A percentile compares a stretch with the other conserved stretches of the same genome.
Conservation (phyloP, 1,140 invertebrate species). For the Ganaspis sp. region DNA sequence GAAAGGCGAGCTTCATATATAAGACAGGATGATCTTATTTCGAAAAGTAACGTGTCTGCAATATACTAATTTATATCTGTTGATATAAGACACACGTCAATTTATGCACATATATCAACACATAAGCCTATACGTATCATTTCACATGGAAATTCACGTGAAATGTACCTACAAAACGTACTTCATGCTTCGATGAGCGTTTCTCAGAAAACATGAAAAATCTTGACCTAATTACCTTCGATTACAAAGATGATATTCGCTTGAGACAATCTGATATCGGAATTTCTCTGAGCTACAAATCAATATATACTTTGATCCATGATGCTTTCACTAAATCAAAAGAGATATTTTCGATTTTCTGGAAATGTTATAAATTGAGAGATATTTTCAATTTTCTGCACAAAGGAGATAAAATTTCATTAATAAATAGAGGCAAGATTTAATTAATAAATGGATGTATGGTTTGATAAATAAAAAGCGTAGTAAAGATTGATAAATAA, state of each 20-base stretch:
- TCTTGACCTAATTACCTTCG: not conserved
- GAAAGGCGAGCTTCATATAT: conserved; percentile 48
- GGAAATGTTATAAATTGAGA: conserved; percentile 57
- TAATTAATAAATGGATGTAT: no score
- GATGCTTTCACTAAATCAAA: conserved; percentile 44
- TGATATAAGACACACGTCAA: not conserved
- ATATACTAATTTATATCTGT: no score
- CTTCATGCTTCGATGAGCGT: not conserved
- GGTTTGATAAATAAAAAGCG: no score
- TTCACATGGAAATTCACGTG: not conserved
- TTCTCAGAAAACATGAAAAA: not conserved
- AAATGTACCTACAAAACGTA: not conserved
- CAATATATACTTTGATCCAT: not conserved
- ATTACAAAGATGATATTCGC: not conserved
- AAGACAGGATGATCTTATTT: not conserved
- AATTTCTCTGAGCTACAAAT: not conserved
- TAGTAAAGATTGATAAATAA: no score
- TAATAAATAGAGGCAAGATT: no score
- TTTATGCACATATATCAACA: not conserved
- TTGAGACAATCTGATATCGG: not conserved
- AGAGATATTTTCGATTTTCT: not conserved
- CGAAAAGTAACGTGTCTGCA: not conserved
- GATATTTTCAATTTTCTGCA: no score
- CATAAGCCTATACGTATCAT: not conserved
- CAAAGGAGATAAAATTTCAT: no score